Conservation (phyloP, 2,113 vertebrate genomes). For the Proteles cristata region DNA sequence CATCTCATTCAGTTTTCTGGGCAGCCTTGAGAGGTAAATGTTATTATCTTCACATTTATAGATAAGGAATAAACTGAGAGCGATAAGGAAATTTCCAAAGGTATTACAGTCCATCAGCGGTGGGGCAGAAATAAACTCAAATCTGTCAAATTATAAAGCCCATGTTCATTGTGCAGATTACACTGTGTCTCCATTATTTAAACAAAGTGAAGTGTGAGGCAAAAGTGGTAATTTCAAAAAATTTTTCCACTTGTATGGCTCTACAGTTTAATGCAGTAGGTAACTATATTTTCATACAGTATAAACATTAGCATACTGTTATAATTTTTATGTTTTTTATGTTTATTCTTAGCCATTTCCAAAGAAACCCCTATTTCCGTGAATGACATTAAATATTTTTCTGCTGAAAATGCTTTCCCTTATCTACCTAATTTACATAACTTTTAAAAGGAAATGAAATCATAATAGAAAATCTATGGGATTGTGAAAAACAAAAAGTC, state of each 20-base stretch:
- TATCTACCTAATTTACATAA: constrained; percentile 62
- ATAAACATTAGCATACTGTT: constrained; percentile 54
- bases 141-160: neutral
- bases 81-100: neutral
- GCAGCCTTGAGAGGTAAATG: neutral
- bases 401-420: constrained; percentile 60
- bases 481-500: neutral
- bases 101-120: neutral
- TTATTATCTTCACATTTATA: neutral
- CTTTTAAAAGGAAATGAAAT: constrained; percentile 49
- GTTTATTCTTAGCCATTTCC: constrained; percentile 52
- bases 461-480: neutral
- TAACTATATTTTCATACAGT: constrained; percentile 37
- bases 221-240: neutral
- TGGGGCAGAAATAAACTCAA: neutral
- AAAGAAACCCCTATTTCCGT: constrained; percentile 25
- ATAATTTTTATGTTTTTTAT: constrained; percentile 59
- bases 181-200: neutral
- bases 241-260: neutral
- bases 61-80: neutral
- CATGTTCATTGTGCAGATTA: neutral
- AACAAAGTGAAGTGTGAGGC: neutral
- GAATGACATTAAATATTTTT: constrained; percentile 61
- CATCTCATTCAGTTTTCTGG: neutral
- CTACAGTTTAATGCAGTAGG: constrained; percentile 31